Percentiles rank a stretch among this genome's conserved stretches.
Conservation (phyloP, 2,888 invertebrate genomes). For the Drosophila testacea region DNA sequence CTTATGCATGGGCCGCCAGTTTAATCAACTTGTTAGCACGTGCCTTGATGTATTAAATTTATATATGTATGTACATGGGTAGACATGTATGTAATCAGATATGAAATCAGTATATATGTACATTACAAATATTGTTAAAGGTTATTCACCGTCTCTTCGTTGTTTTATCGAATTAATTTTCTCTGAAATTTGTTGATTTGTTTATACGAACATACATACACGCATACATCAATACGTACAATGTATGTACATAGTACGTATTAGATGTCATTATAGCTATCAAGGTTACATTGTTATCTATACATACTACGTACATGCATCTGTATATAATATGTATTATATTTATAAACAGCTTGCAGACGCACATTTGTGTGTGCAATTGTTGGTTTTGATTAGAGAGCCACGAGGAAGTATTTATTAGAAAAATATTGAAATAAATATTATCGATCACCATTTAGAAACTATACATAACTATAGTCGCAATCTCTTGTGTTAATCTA, state of each 20-base stretch:
- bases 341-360: conserved; percentile 3
- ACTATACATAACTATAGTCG: neutral
- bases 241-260: conserved; percentile 2
- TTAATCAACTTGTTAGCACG: conserved; percentile 16
- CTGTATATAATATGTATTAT: neutral
- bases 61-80: neutral
- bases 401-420: neutral
- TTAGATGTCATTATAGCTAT: conserved; percentile 19
- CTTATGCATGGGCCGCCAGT: neutral
- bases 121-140: conserved; percentile 12
- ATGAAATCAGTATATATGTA: conserved; percentile 1
- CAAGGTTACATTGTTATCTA: conserved; percentile 29
- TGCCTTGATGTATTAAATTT: conserved; percentile 9
- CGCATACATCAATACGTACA: neutral
- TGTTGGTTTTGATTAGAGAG: conserved; percentile 3
- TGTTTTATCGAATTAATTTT: conserved; percentile 17
- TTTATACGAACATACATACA: neutral
- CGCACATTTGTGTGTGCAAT: neutral
- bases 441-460: conserved; percentile 3
- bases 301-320: neutral
- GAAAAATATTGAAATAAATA: conserved; percentile 2
- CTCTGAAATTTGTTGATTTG: conserved; percentile 2
- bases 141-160: conserved; percentile 28
- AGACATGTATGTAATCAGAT: neutral
- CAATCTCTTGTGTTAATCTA: neutral